Conservation (phyloP, 2,113 vertebrate species). For the Pseudolaguvia tuberculata region DNA sequence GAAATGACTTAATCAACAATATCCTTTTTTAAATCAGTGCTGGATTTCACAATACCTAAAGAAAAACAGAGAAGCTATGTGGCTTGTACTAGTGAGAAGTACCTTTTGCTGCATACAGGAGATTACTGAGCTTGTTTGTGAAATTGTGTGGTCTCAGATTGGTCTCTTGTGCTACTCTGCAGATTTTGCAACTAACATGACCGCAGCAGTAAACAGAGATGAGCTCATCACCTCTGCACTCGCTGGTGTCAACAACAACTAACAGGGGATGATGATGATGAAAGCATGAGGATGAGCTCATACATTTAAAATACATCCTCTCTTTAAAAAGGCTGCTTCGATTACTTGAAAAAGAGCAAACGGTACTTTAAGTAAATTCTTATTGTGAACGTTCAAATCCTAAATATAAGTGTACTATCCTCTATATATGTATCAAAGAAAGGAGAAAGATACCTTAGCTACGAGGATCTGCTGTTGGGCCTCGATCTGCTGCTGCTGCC, state of each 20-base stretch:
- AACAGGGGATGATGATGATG: conserved; percentile 30
- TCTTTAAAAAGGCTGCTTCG: not conserved
- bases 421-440: conserved; percentile 3
- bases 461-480: conserved; percentile 85
- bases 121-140: conserved; percentile 18
- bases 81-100: conserved; percentile 29
- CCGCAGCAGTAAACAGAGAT: conserved; percentile 35
- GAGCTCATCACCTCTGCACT: conserved; percentile 31
- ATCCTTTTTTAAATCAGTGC: not conserved
- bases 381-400: not conserved
- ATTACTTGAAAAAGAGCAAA: not conserved
- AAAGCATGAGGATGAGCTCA: conserved; percentile 37
- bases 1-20: conserved; percentile 1
- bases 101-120: not conserved
- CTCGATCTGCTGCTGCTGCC: conserved; percentile 85
- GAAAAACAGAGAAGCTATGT: conserved; percentile 21
- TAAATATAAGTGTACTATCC: too few relatives aligned
- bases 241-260: conserved; percentile 32
- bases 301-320: conserved; percentile 23
- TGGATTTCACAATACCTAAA: conserved; percentile 11
- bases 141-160: conserved; percentile 15
- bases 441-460: conserved; percentile 73
- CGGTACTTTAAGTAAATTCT: not conserved
- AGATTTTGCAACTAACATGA: conserved; percentile 26
- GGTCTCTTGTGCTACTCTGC: conserved; percentile 9